Evolutionary conservation across 2,113 vertebrate genomes (phyloP), one percentile per base, ranked within the genome.

Genomic region (Cygnus atratus): DNA sequence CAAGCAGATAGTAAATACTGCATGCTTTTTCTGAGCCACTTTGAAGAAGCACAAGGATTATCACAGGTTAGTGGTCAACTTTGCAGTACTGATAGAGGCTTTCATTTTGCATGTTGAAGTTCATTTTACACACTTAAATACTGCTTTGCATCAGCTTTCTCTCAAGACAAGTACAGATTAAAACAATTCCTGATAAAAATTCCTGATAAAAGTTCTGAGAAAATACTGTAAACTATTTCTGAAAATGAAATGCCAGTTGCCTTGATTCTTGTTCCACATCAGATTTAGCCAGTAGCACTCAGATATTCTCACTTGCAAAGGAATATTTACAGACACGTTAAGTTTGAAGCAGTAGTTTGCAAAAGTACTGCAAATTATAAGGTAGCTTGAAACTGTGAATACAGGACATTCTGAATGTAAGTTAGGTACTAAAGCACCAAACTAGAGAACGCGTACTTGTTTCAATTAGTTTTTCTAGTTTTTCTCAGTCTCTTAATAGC

Each of bases 381-480:
- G 43, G 63, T 95, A 88, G 92, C 76, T 88, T 84, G 86, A 96
- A 96, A 93, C 96, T 96, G 95, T 94, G 95, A 95, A 95, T 82
- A 92, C 90, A 82, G 88, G 93, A 93, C 93, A 61, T 81, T 87
- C 92, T 97, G 95, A 97, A 96, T 95, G 93, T 96, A 96, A 75
- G 71, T 87, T 86, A 76, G 71, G 95, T 93, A 91, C 83, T 94
- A 79, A 62, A 85, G 68, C 84, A 84, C 58, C 58, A 1, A 90
- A 66, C 78, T 83, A 55, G 90, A 91, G 76, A 94, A 90, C 65
- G 4, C 43, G 33, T 55, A 54, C 75, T 90, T n/a, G 39, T 58
- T 95, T 78, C 72, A 91, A 13, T 92, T 50, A 48, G 46, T 48
- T 48, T 21, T 48, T 48, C 46, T 95, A 31, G 50, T 97, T 96